Conservation (phyloP, 2,113 vertebrate species). For the Bubo blakistoni region DNA sequence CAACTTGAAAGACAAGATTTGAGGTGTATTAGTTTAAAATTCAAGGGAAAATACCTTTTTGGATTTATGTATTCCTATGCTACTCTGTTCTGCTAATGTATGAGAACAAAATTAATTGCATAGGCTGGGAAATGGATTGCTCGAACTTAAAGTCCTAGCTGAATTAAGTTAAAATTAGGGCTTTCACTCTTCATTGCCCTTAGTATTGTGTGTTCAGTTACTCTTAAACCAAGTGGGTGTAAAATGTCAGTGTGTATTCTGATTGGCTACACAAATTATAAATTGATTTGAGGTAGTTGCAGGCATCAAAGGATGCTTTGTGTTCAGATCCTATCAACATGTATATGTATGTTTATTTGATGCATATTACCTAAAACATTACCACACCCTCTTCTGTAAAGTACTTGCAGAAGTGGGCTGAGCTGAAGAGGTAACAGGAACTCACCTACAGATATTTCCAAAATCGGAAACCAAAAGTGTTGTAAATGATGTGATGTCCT, state of each 20-base stretch:
- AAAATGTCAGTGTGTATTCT: neutral
- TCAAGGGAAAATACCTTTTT: neutral
- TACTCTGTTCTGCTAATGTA: neutral
- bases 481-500: neutral
- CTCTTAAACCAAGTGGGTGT: neutral
- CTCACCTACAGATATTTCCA: neutral
- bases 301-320: neutral
- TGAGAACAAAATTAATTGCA: constrained; percentile 11
- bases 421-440: neutral
- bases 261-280: neutral
- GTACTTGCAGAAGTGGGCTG: neutral
- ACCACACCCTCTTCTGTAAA: neutral
- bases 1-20: neutral
- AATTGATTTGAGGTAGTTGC: neutral
- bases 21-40: neutral
- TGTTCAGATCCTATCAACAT: neutral
- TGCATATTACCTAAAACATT: neutral
- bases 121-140: neutral
- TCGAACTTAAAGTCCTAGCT: neutral
- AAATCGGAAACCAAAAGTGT: neutral
- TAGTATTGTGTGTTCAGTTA: neutral
- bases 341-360: neutral
- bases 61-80: neutral
- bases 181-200: neutral
- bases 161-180: neutral